Evolutionary conservation across 2,888 invertebrate species (phyloP).

Genomic region (Thymelicus lineola): DNA sequence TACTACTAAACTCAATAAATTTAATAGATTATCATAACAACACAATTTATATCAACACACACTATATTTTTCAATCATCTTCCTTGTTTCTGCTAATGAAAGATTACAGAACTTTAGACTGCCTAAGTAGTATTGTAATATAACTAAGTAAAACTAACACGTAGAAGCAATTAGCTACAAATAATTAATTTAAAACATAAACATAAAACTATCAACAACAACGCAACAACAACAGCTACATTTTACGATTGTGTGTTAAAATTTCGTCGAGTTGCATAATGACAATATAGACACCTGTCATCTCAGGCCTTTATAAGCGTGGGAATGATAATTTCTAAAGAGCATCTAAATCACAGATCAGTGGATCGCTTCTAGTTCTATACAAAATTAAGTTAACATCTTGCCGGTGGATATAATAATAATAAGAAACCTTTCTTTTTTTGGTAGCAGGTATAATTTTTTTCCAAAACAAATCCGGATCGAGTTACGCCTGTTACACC

Average conservation of each 20-base stretch:
- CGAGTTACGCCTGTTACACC: conserved; percentile 22
- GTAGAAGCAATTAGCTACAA: too few relatives aligned
- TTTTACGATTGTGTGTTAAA: conserved; percentile 5
- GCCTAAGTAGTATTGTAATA: too few relatives aligned
- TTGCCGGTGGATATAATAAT: conserved; percentile 54
- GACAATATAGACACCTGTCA: conserved; percentile 29
- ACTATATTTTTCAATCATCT: too few relatives aligned
- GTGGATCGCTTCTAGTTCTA: conserved; percentile 53
- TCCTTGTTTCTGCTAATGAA: too few relatives aligned
- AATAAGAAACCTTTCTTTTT: conserved; percentile 52
- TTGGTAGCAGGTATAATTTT: conserved; percentile 70
- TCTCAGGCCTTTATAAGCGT: conserved; percentile 51
- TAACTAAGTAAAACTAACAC: too few relatives aligned
- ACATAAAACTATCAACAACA: too few relatives aligned
- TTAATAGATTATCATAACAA: too few relatives aligned
- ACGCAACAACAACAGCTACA: background rate
- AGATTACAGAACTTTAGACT: too few relatives aligned
- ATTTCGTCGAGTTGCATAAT: conserved; percentile 22
- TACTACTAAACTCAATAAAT: too few relatives aligned
- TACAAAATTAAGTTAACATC: conserved; percentile 63
- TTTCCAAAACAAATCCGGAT: conserved; percentile 28
- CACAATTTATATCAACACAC: too few relatives aligned
- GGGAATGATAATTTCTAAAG: conserved; percentile 61
- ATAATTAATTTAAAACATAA: too few relatives aligned
- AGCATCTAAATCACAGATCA: conserved; percentile 47